Base-by-base conservation (phyloP, 2,888 invertebrate species). In the Trachelus stipa region DNA sequence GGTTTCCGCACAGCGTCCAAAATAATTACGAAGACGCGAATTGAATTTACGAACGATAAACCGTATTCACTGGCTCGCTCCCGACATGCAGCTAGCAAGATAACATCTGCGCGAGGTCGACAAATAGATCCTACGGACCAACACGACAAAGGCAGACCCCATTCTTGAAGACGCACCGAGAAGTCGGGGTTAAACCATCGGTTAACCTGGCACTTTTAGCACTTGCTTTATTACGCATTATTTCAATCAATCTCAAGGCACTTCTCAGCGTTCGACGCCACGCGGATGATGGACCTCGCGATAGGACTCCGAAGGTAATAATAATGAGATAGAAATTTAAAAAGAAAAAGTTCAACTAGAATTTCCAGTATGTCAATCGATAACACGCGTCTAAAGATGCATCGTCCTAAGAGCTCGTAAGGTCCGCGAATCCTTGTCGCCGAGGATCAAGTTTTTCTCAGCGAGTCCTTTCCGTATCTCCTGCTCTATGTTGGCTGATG, bases 141-240 rank as follows among this genome's bases (percentile, higher is more conserved):
- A 31, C 30, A 9, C 15, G 6, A 56, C 56, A 23, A 56, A 56
- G 23, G 56, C 56, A 23, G 56, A 23, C 56, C 56, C 56, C 56
- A 56, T 56, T 56, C 56, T 23, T 15, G 23, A 56, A 15, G 56
- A 23, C 23, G 56, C 15, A 56, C 2, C 56, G 23, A 56, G 56
- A 56, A 56, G 56, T 9, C 4, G 40, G 85, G 88, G 89, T 90
- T 87, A 90, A 90, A 56, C 56, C 87, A 86, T 82, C 83, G 84
- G 84, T 88, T 90, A 89, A 88, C 87, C 89, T 87, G 84, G 73
- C 80, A 73, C 82, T 85, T 79, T 81, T 82, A 80, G 80, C 83
- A 83, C 83, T 84, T 78, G 84, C 82, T 83, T 85, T 86, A 86
- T 86, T 85, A 81, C 85, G 83, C 84, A 86, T 84, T 84, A 81